Percentiles rank a stretch among this genome's conserved stretches.
phyloP scores from a whole-genome alignment of 2,888 invertebrate genomes.

The Neocrepidodera transversa region DNA sequence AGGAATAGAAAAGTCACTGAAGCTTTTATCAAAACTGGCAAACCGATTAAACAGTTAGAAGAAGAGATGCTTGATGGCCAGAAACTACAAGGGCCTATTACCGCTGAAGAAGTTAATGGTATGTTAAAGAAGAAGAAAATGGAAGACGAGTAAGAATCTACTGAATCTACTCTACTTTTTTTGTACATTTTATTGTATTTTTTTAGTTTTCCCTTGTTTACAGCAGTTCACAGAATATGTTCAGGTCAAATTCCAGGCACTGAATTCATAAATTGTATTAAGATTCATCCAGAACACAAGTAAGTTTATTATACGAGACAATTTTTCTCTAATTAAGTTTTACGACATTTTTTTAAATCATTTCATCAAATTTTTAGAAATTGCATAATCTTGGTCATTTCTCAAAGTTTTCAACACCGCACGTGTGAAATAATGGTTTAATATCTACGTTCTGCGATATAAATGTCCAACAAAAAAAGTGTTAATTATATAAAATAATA shows the following conservation, averaged over 20 bases:
- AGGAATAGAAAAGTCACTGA: conserved; percentile 92
- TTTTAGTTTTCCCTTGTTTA: conserved; percentile 93
- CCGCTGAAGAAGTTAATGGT: conserved; percentile 95
- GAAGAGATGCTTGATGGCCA: conserved; percentile 97
- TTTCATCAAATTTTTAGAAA: too few relatives aligned
- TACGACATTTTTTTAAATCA: too few relatives aligned
- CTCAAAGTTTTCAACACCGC: too few relatives aligned
- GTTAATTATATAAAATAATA: too few relatives aligned
- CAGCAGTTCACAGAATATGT: conserved; percentile 94
- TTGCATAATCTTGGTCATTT: too few relatives aligned
- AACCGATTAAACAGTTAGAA: conserved; percentile 89
- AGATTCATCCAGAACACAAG: conserved; percentile 97
- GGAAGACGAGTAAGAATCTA: conserved; percentile 82
- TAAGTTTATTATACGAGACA: too few relatives aligned
- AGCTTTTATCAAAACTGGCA: conserved; percentile 91
- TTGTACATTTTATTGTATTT: neutral
- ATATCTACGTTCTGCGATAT: too few relatives aligned
- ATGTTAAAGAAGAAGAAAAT: conserved; percentile 89
- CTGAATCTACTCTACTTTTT: neutral
- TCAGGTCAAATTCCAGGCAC: conserved; percentile 77
- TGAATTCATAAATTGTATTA: conserved; percentile 90
- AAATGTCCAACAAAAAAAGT: too few relatives aligned
- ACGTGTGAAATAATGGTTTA: too few relatives aligned
- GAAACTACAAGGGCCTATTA: conserved; percentile 96
- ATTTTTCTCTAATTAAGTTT: too few relatives aligned